phyloP scores from a whole-genome alignment of 1,140 invertebrate genomes.

The Brachionus rubens region DNA sequence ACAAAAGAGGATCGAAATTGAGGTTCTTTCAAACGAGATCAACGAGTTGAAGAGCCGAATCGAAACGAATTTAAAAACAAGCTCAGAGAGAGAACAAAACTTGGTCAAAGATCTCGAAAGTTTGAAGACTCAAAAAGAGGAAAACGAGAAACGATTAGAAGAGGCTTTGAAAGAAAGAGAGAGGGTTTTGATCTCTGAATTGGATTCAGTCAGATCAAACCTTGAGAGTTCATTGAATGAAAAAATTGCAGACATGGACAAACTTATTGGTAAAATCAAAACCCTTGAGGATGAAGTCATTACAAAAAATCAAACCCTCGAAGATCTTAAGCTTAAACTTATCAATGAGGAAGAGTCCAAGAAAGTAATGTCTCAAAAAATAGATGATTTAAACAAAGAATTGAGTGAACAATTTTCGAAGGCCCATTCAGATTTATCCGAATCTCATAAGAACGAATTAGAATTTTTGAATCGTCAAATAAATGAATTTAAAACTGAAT shows the following conservation, averaged over 20 bases:
- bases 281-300: background rate
- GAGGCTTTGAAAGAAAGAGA: background rate
- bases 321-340: background rate
- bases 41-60: too few relatives aligned
- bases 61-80: too few relatives aligned
- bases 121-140: too few relatives aligned
- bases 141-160: too few relatives aligned
- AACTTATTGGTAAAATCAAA: background rate
- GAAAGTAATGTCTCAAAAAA: background rate
- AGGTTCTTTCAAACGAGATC: too few relatives aligned
- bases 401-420: constrained; percentile 16
- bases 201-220: background rate
- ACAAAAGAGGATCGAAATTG: too few relatives aligned
- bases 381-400: constrained; percentile 22
- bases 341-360: background rate
- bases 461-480: constrained; percentile 25
- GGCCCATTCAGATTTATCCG: constrained; percentile 13
- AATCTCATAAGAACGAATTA: constrained; percentile 2
- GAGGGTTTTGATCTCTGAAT: background rate
- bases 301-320: background rate
- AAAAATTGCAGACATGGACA: background rate
- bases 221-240: background rate
- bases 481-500: background rate
- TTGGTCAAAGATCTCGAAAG: too few relatives aligned
- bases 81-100: too few relatives aligned